Base-by-base conservation (phyloP, 1,140 invertebrate species). In the Lepidurus packardi region DNA sequence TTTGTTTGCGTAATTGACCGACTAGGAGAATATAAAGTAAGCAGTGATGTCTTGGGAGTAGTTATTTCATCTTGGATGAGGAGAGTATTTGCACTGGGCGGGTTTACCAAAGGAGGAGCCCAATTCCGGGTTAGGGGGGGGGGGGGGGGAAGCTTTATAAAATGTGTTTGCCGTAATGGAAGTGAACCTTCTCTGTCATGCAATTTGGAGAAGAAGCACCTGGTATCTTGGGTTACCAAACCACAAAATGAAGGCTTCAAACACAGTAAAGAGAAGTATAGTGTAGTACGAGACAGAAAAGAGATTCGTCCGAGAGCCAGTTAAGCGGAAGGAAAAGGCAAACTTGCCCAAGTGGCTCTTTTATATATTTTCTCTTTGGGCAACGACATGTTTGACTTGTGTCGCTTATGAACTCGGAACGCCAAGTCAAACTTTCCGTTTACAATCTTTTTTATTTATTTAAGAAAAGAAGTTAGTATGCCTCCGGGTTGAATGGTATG, bases 1-100 rank as follows among this genome's bases (percentile, higher is more conserved):
- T 65, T 65, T 21, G 53, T 65, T 65, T 65, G 53, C 53, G 53
- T 65, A 65, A 65, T 65, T 65, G 53, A 65, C 53, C 53, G 53
- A n/a, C 53, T 65, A 13, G 53, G 53, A 65, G 53, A 65, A 21
- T 65, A 65, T 65, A 65, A 65, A 65, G 53, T 65, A 65, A 65
- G 53, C 53, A 65, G 53, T 65, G 53, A 65, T 65, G 21, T 21
- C 53, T 65, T 16, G 53, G 53, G 53, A 65, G 21, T 21, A 65
- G 53, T 65, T 65, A 65, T 65, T 65, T 65, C 53, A 13, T 34
- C 34, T 34, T 34, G 34, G 34, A 4, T 34, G 34, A 34, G 0
- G 34, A 4, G 34, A 34, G 2, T 34, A 34, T 34, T 34, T 34
- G 34, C 34, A 34, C 3, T 34, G 34, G 34, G 34, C 34, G 34